phyloP scores from a whole-genome alignment of 2,113 vertebrate genomes.

The Sprattus sprattus region DNA sequence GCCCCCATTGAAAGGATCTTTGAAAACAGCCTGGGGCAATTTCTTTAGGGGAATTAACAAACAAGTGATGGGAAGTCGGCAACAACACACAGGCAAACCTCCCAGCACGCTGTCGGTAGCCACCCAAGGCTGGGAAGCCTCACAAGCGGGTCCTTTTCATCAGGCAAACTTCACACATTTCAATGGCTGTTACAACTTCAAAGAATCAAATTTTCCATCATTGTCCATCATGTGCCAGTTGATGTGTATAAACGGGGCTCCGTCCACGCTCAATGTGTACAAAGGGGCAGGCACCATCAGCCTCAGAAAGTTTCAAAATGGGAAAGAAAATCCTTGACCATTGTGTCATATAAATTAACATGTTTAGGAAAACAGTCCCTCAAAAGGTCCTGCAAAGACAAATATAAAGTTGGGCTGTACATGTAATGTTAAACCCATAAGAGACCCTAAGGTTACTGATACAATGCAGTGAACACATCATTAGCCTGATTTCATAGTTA shows the following conservation, averaged over 20 bases:
- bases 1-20: conserved; percentile 60
- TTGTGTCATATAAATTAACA: conserved; percentile 45
- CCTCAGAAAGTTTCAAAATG: background rate
- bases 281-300: conserved; percentile 63
- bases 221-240: conserved; percentile 89
- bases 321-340: background rate
- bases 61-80: conserved; percentile 90
- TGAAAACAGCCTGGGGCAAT: conserved; percentile 67
- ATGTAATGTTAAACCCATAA: background rate
- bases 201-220: conserved; percentile 98
- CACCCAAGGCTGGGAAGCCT: conserved; percentile 86
- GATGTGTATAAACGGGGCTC: conserved; percentile 88
- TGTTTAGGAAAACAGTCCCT: conserved; percentile 43
- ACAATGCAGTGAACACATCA: background rate
- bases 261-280: conserved; percentile 82
- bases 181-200: conserved; percentile 98
- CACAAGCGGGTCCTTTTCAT: conserved; percentile 87
- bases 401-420: background rate
- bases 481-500: background rate
- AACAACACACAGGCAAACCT: conserved; percentile 91
- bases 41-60: conserved; percentile 79
- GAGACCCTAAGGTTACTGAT: background rate
- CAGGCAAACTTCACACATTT: conserved; percentile 96
- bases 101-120: conserved; percentile 88
- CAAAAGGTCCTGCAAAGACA: background rate